Conservation (phyloP, 2,888 invertebrate genomes). For the Drosophila anceps region DNA sequence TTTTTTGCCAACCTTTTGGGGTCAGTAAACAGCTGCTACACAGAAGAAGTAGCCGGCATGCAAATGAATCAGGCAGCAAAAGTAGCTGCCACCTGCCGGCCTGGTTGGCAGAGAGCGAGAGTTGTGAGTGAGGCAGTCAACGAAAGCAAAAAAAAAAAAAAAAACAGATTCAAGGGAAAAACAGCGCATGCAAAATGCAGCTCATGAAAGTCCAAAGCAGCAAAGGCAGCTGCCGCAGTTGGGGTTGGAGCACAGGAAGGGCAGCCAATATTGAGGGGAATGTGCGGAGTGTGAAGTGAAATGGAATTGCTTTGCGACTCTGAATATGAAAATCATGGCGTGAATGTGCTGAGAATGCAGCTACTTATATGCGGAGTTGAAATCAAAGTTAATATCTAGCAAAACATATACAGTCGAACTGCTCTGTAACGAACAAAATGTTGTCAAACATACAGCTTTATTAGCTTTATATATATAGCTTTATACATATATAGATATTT, state of each 20-base stretch:
- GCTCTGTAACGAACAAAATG: background rate
- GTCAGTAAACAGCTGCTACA: slow-evolving; percentile 67
- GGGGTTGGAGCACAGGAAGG: background rate
- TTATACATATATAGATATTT: background rate
- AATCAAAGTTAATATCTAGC: background rate
- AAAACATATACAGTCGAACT: background rate
- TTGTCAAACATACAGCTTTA: slow-evolving; percentile 2
- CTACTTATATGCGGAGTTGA: background rate
- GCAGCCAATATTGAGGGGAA: slow-evolving; percentile 30
- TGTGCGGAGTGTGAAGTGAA: slow-evolving; percentile 12
- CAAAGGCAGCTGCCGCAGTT: slow-evolving; percentile 14
- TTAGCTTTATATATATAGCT: background rate
- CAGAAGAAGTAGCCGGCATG: slow-evolving; percentile 39
- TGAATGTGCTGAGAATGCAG: slow-evolving; percentile 14
- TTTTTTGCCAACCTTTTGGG: slow-evolving; percentile 54
- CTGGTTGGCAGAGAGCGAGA: slow-evolving; percentile 29
- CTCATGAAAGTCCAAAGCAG: slow-evolving; percentile 51
- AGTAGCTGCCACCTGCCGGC: slow-evolving; percentile 47
- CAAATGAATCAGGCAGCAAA: slow-evolving; percentile 63
- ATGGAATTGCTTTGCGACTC: slow-evolving; percentile 35
- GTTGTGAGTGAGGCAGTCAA: slow-evolving; percentile 42
- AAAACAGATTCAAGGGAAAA: slow-evolving; percentile 49
- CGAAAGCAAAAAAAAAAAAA: background rate
- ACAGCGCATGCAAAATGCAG: slow-evolving; percentile 56
- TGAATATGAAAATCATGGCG: slow-evolving; percentile 18